phyloP scores from a whole-genome alignment of 2,888 invertebrate genomes.

The Ctena decussata region DNA sequence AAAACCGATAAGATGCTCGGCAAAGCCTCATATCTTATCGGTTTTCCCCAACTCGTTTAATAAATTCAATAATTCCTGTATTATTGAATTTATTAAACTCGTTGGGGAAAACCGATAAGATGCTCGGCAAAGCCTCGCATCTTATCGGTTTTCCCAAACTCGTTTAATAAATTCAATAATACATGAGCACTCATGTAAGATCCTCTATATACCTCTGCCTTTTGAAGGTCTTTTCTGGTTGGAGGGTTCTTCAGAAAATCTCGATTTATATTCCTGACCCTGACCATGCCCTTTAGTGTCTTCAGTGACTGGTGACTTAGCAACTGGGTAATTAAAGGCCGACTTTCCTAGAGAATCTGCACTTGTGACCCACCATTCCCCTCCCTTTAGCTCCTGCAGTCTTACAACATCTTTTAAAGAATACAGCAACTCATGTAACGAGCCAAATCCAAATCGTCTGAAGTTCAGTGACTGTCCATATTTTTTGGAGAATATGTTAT shows the following conservation, averaged over 20 bases:
- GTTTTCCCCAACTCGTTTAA: too few relatives aligned
- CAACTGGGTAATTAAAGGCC: not conserved
- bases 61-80: too few relatives aligned
- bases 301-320: not conserved
- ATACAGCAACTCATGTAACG: slow-evolving; percentile 66
- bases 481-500: slow-evolving; percentile 68
- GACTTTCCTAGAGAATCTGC: not conserved
- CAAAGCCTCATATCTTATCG: too few relatives aligned
- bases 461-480: slow-evolving; percentile 71
- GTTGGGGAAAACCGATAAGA: too few relatives aligned
- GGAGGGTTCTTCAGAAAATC: not conserved
- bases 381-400: slow-evolving; percentile 61
- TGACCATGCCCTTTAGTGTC: not conserved
- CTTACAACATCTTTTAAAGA: slow-evolving; percentile 67
- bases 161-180: too few relatives aligned
- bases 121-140: too few relatives aligned
- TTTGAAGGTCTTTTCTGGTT: slow-evolving; percentile 37
- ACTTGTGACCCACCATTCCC: slow-evolving; percentile 65
- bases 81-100: too few relatives aligned
- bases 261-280: not conserved
- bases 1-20: too few relatives aligned
- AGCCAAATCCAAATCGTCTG: slow-evolving; percentile 67
- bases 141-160: too few relatives aligned
- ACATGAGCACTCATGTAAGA: too few relatives aligned
- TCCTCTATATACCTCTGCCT: slow-evolving; percentile 53